Evolutionary conservation across 2,888 invertebrate species (phyloP), one percentile per base, ranked within the genome.

Genomic region (Erebia ligea): DNA sequence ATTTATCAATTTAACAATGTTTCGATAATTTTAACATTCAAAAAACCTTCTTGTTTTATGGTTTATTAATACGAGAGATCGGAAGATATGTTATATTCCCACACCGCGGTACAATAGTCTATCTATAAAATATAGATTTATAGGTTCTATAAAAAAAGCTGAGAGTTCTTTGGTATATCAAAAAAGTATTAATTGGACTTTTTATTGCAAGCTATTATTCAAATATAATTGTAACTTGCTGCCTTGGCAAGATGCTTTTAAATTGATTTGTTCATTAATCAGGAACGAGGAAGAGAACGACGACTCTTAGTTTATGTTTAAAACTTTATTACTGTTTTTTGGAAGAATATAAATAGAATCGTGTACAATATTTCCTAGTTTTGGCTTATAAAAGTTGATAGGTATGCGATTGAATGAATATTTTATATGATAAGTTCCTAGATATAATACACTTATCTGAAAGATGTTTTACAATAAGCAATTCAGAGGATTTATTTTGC

Each of bases 71-170:
- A 63, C 25, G 19, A 48, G 10, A 48, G 21, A 64, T 54, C 34
- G 52, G 48, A 64, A n/a, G 34, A 57, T 62, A 17, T 56, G 25
- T 54, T 65, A 56, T 67, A 73, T 78, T 77, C 77, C 74, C 76
- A 76, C 76, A 78, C 57, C 69, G 62, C 66, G 74, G 74, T 74
- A 73, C 63, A 70, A 70, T 70, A 71, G 67, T 67, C 54, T 66
- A 71, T 73, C 73, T 76, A 77, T 77, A 77, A 77, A 77, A 77
- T 78, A 77, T 76, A 76, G 75, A 77, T 77, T 78, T 77, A 77
- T 78, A 75, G 78, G 75, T 76, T 75, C 75, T 72, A 78, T 74
- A 77, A 78, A 78, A 78, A 77, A 77, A 71, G 72, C 70, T 69
- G 69, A 73, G 64, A 68, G 73, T 66, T 74, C 69, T 73, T 72